Evolutionary conservation across 2,797 vertebrate genomes (phyloP).

Genomic region (Fundulus diaphanus): DNA sequence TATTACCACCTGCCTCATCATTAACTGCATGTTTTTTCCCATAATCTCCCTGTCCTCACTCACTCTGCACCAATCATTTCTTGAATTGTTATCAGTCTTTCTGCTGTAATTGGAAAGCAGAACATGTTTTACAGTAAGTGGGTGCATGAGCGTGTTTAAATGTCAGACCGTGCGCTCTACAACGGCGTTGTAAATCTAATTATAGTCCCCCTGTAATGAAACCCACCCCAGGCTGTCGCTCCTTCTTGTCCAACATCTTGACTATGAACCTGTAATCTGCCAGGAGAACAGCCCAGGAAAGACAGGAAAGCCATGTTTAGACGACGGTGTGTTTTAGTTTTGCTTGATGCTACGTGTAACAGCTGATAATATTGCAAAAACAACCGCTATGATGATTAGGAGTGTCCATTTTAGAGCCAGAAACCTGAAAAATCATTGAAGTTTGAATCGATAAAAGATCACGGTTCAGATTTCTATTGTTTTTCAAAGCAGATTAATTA

Average conservation of each 20-base stretch:
- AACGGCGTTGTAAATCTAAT: constrained; percentile 49
- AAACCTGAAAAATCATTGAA: not conserved
- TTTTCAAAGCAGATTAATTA: not conserved
- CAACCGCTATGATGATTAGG: too few relatives aligned
- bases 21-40: constrained; percentile 3
- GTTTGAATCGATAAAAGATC: not conserved
- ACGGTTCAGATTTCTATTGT: not conserved
- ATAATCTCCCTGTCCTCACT: constrained; percentile 6
- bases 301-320: not conserved
- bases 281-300: not conserved
- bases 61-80: constrained; percentile 18
- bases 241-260: constrained; percentile 35
- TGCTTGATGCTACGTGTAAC: not conserved
- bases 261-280: constrained; percentile 8
- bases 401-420: not conserved
- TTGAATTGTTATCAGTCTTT: constrained; percentile 39
- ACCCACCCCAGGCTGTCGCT: constrained; percentile 24
- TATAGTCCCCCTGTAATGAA: constrained; percentile 42
- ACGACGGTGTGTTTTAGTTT: not conserved
- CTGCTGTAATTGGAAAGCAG: constrained; percentile 48
- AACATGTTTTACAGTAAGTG: constrained; percentile 24
- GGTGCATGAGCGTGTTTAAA: constrained; percentile 17
- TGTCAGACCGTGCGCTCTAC: constrained; percentile 31
- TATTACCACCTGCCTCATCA: constrained; percentile 4
- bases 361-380: not conserved